phyloP scores from a whole-genome alignment of 2,113 vertebrate genomes.

The Oreochromis aureus region DNA sequence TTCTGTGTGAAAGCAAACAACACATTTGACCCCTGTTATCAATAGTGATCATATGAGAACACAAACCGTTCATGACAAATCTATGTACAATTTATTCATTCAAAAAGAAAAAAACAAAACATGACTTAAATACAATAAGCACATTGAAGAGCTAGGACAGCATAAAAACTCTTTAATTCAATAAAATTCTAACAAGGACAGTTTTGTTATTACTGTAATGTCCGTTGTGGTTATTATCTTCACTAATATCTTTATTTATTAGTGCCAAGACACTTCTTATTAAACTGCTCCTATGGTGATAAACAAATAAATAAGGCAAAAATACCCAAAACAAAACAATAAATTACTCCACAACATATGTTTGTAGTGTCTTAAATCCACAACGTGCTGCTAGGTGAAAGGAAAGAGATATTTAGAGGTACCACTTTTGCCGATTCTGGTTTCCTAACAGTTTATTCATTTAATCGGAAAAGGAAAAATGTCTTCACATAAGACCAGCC shows the following conservation, averaged over 20 bases:
- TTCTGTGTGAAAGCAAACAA: neutral
- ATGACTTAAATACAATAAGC: neutral
- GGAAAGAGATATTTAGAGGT: neutral
- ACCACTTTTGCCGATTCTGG: neutral
- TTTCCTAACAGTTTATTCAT: neutral
- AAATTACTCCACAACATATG: slow-evolving; percentile 23
- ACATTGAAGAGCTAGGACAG: slow-evolving; percentile 18
- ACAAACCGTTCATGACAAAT: neutral
- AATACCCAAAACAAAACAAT: slow-evolving; percentile 4
- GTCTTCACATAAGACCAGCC: neutral
- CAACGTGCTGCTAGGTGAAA: neutral
- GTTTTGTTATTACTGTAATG: neutral
- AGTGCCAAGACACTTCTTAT: slow-evolving; percentile 17
- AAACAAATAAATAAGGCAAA: slow-evolving; percentile 58
- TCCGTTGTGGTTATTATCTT: neutral
- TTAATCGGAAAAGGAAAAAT: neutral
- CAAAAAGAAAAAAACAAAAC: neutral
- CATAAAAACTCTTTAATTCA: neutral
- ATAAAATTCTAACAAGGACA: neutral
- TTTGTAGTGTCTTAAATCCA: neutral
- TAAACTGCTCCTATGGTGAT: slow-evolving; percentile 18
- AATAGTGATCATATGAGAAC: neutral
- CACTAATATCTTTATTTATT: neutral
- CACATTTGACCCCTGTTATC: neutral
- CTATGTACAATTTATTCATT: slow-evolving; percentile 50